phyloP scores from a whole-genome alignment of 2,113 vertebrate genomes.

The Brachypteracias leptosomus region DNA sequence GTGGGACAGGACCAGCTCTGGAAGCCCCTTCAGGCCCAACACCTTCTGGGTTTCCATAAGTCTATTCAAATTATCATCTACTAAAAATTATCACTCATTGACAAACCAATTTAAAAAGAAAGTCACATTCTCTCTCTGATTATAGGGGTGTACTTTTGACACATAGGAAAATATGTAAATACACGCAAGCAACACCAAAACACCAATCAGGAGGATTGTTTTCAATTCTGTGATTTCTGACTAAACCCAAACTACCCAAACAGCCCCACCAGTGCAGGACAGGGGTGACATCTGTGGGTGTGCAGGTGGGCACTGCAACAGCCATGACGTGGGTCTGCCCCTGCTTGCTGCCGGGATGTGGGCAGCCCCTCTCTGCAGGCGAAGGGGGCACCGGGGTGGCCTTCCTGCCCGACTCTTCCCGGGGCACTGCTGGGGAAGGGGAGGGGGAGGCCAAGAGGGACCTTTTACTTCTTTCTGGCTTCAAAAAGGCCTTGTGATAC shows the following conservation, averaged over 20 bases:
- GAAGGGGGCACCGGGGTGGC: neutral
- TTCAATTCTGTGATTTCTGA: neutral
- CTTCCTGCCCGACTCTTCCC: neutral
- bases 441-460: rapidly evolving
- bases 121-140: neutral
- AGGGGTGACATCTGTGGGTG: neutral
- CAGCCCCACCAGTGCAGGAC: too few species aligned
- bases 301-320: neutral
- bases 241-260: neutral
- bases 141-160: neutral
- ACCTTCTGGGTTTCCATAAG: neutral
- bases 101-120: neutral
- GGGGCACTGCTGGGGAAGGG: neutral
- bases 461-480: neutral
- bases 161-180: neutral
- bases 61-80: too few species aligned
- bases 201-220: neutral
- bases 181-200: too few species aligned
- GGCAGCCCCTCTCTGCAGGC: neutral
- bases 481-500: neutral
- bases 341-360: neutral
- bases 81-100: neutral
- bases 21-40: neutral
- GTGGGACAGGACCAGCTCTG: neutral
- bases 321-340: too few species aligned